phyloP scores from a whole-genome alignment of 2,888 invertebrate genomes.

The Autographa pulchrina region DNA sequence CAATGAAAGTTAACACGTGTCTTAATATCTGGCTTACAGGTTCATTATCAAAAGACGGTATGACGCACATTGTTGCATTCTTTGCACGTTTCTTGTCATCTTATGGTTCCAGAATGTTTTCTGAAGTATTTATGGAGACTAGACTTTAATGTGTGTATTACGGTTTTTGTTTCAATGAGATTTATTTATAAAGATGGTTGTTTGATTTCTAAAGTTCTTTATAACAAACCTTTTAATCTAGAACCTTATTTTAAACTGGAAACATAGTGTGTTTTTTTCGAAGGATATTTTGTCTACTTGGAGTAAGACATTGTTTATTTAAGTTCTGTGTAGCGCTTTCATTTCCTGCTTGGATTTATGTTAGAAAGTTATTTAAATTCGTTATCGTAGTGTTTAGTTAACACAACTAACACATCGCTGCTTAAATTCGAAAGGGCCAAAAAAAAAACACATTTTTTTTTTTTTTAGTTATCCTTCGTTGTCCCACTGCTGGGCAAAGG shows the following conservation, averaged over 20 bases:
- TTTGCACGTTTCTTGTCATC: constrained; percentile 43
- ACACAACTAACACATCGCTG: no score
- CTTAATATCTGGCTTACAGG: constrained; percentile 27
- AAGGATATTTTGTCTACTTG: no score
- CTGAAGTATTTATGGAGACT: constrained; percentile 27
- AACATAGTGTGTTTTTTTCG: no score
- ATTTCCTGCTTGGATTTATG: not conserved
- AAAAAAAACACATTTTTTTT: no score
- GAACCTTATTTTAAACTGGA: no score
- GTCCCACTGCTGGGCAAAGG: no score
- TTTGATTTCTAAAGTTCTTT: no score
- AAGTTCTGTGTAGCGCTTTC: not conserved
- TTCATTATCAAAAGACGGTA: constrained; percentile 27
- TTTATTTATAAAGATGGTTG: not conserved
- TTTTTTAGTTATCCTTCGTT: no score
- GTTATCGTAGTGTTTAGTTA: not conserved
- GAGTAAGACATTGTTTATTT: no score
- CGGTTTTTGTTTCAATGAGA: not conserved
- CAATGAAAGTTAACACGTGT: constrained; percentile 37
- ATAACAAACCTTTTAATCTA: no score
- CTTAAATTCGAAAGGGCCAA: no score
- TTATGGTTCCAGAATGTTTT: constrained; percentile 10
- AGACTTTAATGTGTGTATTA: not conserved
- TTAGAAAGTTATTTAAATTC: not conserved
- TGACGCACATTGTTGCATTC: constrained; percentile 50